phyloP scores from a whole-genome alignment of 1,140 invertebrate species.

The Sycophila sp. region DNA sequence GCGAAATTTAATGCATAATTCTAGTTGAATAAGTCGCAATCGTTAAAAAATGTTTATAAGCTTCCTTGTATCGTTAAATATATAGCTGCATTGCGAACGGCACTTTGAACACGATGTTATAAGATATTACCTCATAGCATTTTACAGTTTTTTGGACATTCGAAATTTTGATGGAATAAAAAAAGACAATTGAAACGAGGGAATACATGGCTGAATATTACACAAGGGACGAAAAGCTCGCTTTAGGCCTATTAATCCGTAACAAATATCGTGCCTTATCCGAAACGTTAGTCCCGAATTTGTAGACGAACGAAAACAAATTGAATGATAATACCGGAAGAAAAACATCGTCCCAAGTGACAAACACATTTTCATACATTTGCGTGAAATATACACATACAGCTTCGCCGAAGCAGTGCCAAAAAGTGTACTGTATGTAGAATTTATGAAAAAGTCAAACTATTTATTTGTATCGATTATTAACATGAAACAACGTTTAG shows the following conservation, averaged over 20 bases:
- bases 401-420: constrained; percentile 23
- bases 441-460: constrained; percentile 24
- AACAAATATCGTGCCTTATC: constrained; percentile 32
- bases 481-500: constrained; percentile 32
- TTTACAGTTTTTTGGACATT: constrained; percentile 13
- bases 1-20: constrained; percentile 15
- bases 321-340: background rate
- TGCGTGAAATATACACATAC: background rate
- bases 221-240: background rate
- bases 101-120: background rate
- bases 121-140: constrained; percentile 7
- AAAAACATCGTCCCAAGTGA: background rate
- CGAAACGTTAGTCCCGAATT: constrained; percentile 10
- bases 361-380: background rate
- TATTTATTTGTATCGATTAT: constrained; percentile 33
- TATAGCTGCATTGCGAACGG: constrained; percentile 21
- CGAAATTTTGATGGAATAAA: background rate
- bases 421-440: constrained; percentile 27
- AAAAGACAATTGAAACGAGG: background rate
- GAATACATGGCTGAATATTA: background rate
- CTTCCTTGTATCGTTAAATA: constrained; percentile 11
- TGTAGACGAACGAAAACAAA: background rate
- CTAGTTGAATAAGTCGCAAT: constrained; percentile 12
- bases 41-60: constrained; percentile 9
- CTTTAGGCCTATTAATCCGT: constrained; percentile 20